phyloP scores from a whole-genome alignment of 2,888 invertebrate genomes.

The Hirudinaria manillensis region DNA sequence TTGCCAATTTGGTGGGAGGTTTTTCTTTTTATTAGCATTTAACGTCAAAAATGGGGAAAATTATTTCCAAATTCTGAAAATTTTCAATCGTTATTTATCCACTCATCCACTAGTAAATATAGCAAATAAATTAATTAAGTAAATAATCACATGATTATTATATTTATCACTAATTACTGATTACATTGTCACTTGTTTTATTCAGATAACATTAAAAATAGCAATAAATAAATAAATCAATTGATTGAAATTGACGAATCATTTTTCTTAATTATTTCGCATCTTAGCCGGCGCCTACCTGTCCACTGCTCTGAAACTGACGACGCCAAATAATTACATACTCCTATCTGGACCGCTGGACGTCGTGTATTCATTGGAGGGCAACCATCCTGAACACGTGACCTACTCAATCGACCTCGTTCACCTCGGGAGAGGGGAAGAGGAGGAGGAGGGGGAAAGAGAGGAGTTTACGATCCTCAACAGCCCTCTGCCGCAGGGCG shows the following conservation, averaged over 20 bases:
- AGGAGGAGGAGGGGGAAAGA: background rate
- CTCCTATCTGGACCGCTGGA: slow-evolving; percentile 20
- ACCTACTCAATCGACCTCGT: background rate
- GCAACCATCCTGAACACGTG: background rate
- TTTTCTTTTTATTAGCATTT: too few species aligned
- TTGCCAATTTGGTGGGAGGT: too few species aligned
- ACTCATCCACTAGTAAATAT: too few species aligned
- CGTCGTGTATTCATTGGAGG: slow-evolving; percentile 16
- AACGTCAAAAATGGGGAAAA: too few species aligned
- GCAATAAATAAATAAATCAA: background rate
- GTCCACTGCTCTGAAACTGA: slow-evolving; percentile 8
- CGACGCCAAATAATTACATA: slow-evolving; percentile 11
- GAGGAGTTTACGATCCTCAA: background rate
- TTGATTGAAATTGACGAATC: background rate
- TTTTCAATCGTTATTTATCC: too few species aligned
- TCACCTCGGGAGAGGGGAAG: background rate
- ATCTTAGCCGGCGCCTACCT: too few species aligned
- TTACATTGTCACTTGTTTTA: too few species aligned
- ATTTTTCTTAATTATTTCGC: background rate
- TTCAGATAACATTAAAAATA: background rate
- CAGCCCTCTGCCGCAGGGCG: background rate
- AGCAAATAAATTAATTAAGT: too few species aligned
- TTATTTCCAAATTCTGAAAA: too few species aligned
- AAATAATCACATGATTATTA: too few species aligned
- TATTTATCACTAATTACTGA: too few species aligned